Base-by-base conservation (phyloP, 2,888 invertebrate genomes). In the Acanthosepion lycidas region DNA sequence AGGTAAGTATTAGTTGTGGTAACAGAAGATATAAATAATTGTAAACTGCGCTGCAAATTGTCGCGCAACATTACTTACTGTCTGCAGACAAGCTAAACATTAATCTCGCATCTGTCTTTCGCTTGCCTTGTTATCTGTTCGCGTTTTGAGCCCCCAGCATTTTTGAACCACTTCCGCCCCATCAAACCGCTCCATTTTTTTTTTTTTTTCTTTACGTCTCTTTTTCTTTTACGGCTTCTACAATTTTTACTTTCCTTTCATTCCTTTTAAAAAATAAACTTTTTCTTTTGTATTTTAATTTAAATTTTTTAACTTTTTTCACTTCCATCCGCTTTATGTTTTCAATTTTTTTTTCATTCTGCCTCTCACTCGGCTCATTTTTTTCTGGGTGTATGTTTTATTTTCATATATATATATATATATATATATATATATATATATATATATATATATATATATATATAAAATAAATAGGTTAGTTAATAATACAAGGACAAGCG, bases 351-450 rank as follows among this genome's bases (percentile, higher is more conserved):
- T 33, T 91, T 91, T 91, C 23, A n/a, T 33, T 20, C 33, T 20
- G 15, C 33, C 91, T 20, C 91, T 20, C 91, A n/a, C 18, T 91
- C 91, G 28, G 8, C 33, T 8, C 9, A 28, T 91, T 33, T 91
- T 20, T 91, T 20, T 91, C 91, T 91, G 15, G 9, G 5, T 91
- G 15, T 91, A 28, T 91, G 28, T 12, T 9, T 91, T 33, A 9
- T 9, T 20, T 33, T 91, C 91, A 91, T 20, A 18, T 20, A 18
- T 20, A 91, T 91, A 91, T 91, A 91, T 91, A 91, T 91, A 91
- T 91, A 91, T 91, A 91, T 91, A 28, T 91, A 28, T 91, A 91
- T 91, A 91, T 91, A 91, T 91, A 91, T 91, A 91, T 91, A 91
- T 91, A 91, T 91, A 91, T 91, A 91, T 91, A 91, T 91, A 91